These are phyloP conservation scores for Drosophila nebulosa DNA, from an alignment of 1,140 invertebrate genomes.

Conservation along the genomic window DNA sequence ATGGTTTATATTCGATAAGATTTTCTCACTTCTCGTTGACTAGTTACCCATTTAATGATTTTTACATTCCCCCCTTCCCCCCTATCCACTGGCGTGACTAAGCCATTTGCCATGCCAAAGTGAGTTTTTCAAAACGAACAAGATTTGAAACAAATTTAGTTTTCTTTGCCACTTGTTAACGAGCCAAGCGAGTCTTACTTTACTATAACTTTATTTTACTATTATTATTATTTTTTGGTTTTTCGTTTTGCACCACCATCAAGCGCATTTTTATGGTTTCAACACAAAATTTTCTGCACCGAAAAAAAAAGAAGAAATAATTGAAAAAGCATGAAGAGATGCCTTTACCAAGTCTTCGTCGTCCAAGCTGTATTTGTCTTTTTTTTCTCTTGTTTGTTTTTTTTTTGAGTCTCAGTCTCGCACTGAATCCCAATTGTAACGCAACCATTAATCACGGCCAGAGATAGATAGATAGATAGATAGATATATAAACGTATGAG, in stretches of 20 bases:
- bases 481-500: not conserved
- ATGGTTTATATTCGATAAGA: conserved; percentile 26
- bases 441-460: conserved; percentile 63
- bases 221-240: conserved; percentile 39
- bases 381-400: conserved; percentile 1
- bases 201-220: conserved; percentile 36
- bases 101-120: conserved; percentile 70
- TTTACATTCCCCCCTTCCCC: conserved; percentile 1
- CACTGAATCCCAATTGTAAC: conserved; percentile 77
- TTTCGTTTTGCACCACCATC: conserved; percentile 37
- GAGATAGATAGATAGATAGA: not conserved
- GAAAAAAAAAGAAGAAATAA: conserved; percentile 67
- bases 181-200: conserved; percentile 46
- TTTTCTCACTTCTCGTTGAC: not conserved
- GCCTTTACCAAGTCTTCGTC: not conserved
- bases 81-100: conserved; percentile 66
- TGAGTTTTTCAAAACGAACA: conserved; percentile 63
- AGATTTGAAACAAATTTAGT: conserved; percentile 68
- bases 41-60: conserved; percentile 20
- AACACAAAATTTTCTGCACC: conserved; percentile 49
- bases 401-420: conserved; percentile 55
- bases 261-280: conserved; percentile 44
- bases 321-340: conserved; percentile 64
- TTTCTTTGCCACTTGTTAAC: conserved; percentile 46
- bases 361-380: conserved; percentile 8